Percentiles rank a stretch among this genome's conserved stretches.
These are phyloP conservation scores for Acanthurus leucopareius DNA, from an alignment of 2,797 vertebrate species.

Conservation along the genomic window DNA sequence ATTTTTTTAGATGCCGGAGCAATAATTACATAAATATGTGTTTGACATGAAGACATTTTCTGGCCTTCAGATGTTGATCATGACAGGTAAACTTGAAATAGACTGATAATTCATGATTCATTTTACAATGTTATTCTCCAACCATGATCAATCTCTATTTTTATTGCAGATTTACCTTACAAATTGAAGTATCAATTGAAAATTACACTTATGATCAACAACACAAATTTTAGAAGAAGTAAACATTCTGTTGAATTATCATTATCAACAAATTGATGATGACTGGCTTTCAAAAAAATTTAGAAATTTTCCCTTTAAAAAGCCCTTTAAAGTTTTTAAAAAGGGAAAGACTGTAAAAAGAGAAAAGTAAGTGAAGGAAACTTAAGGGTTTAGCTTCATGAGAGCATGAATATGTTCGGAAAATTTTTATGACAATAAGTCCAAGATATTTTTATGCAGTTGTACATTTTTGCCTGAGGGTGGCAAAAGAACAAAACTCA, in stretches of 20 bases:
- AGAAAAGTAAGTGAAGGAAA: too few relatives aligned
- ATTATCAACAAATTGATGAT: neutral
- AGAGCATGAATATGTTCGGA: neutral
- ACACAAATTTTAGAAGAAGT: neutral
- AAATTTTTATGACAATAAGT: neutral
- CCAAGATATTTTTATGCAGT: neutral
- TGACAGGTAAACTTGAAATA: neutral
- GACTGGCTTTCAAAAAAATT: too few relatives aligned
- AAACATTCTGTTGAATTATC: neutral
- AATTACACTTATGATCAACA: neutral
- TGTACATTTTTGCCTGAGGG: neutral
- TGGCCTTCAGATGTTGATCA: neutral
- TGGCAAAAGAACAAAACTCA: neutral
- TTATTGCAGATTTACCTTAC: too few relatives aligned
- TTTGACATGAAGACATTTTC: neutral
- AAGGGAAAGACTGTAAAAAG: neutral
- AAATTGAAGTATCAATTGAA: neutral
- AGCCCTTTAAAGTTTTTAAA: neutral
- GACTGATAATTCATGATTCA: neutral
- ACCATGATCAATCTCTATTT: neutral
- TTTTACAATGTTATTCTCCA: neutral
- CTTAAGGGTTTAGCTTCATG: slow-evolving; percentile 3
- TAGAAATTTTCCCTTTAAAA: too few relatives aligned
- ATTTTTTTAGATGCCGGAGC: neutral
- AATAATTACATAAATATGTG: too few relatives aligned